Conservation (phyloP, 1,140 invertebrate species). For the Microvelia longipes region DNA sequence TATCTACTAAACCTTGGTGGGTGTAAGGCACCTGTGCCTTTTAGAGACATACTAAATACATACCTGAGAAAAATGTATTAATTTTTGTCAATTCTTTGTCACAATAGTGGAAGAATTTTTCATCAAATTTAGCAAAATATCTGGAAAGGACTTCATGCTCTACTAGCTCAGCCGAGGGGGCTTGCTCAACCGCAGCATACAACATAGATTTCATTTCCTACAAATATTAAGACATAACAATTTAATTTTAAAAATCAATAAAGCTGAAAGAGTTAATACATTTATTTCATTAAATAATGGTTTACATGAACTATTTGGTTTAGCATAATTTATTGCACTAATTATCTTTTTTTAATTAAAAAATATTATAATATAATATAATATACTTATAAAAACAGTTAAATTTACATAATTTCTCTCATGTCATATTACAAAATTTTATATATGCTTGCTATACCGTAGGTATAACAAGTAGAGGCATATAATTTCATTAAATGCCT, state of each 20-base stretch:
- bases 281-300: not conserved
- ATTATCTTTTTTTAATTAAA: too few species aligned
- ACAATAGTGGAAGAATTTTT: slow-evolving; percentile 87
- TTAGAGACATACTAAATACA: too few species aligned
- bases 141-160: slow-evolving; percentile 74
- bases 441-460: too few species aligned
- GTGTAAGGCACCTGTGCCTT: too few species aligned
- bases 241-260: not conserved
- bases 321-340: not conserved
- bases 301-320: not conserved
- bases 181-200: slow-evolving; percentile 73
- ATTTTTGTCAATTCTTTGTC: slow-evolving; percentile 92
- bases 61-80: slow-evolving; percentile 86
- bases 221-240: slow-evolving; percentile 10
- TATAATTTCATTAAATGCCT: too few species aligned
- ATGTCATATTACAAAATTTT: too few species aligned
- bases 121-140: slow-evolving; percentile 90
- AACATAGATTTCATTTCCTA: slow-evolving; percentile 87
- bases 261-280: too few species aligned
- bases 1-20: too few species aligned
- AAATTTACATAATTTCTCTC: too few species aligned
- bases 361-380: too few species aligned
- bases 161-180: slow-evolving; percentile 69
- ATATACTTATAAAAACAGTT: too few species aligned
- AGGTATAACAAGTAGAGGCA: too few species aligned